Conservation (phyloP, 2,797 vertebrate genomes). For the Anniella stebbinsi region DNA sequence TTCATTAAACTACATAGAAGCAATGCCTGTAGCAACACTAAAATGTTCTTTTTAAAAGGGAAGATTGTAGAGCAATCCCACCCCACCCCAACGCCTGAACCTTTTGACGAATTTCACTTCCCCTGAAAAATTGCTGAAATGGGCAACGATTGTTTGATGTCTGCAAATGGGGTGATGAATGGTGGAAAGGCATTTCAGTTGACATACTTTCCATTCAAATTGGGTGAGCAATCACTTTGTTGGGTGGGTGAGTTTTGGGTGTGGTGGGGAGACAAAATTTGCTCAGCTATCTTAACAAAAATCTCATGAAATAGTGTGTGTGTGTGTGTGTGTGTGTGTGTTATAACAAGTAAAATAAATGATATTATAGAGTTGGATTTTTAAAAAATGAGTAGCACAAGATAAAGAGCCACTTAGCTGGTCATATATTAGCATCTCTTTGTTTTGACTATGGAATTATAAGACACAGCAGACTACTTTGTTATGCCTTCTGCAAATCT, state of each 20-base stretch:
- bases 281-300: background rate
- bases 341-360: background rate
- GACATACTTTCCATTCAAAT: background rate
- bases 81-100: background rate
- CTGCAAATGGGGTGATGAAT: background rate
- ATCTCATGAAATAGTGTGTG: background rate
- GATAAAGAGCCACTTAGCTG: background rate
- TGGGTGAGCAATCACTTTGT: background rate
- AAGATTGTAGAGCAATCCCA: background rate
- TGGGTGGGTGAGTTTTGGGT: too few species aligned
- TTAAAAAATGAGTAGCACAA: background rate
- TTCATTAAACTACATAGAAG: background rate
- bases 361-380: background rate
- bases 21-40: background rate
- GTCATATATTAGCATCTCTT: constrained; percentile 30
- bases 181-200: background rate
- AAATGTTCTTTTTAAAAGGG: background rate
- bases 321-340: too few species aligned
- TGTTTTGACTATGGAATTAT: constrained; percentile 63
- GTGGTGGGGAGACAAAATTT: background rate
- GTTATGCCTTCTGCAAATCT: background rate
- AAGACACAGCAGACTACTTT: constrained; percentile 32
- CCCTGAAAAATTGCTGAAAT: background rate
- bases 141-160: background rate
- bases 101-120: background rate